These are phyloP conservation scores for Meloidogyne exigua DNA, from an alignment of 1,140 invertebrate species.

Conservation along the genomic window DNA sequence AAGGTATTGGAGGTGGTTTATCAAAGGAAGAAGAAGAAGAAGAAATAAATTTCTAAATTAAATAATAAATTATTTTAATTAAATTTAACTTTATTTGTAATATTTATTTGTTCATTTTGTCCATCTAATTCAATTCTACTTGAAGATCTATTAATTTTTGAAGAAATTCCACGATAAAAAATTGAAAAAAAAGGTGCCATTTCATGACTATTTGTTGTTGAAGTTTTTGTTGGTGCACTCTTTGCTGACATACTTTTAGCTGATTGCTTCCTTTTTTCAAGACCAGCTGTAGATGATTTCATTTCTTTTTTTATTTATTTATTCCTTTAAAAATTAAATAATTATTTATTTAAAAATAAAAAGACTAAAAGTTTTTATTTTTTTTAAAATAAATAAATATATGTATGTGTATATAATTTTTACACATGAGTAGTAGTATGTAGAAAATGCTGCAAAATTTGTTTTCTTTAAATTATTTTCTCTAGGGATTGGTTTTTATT, in stretches of 20 bases:
- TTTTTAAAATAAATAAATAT: too few species aligned
- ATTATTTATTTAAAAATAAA: too few species aligned
- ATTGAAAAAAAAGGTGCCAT: constrained; percentile 27
- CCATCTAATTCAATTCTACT: constrained; percentile 9
- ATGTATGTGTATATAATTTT: background rate
- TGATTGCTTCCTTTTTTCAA: constrained; percentile 15
- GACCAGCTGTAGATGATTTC: constrained; percentile 19
- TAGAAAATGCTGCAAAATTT: background rate
- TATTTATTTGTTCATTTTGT: background rate
- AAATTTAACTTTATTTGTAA: background rate
- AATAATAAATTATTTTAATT: background rate
- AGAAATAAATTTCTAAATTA: background rate
- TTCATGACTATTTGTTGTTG: constrained; percentile 7
- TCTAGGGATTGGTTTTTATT: background rate
- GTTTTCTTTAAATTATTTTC: background rate
- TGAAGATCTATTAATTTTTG: constrained; percentile 10
- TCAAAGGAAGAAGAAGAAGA: background rate
- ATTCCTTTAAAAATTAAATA: too few species aligned
- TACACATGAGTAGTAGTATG: too few species aligned
- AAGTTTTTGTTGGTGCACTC: constrained; percentile 18
- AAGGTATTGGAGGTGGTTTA: constrained; percentile 12
- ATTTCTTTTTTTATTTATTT: background rate
- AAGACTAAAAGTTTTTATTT: too few species aligned
- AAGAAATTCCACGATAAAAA: constrained; percentile 22
- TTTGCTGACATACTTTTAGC: constrained; percentile 23